Evolutionary conservation across 1,140 invertebrate genomes (phyloP).

Genomic region (Caenorhabditis briggsae): DNA sequence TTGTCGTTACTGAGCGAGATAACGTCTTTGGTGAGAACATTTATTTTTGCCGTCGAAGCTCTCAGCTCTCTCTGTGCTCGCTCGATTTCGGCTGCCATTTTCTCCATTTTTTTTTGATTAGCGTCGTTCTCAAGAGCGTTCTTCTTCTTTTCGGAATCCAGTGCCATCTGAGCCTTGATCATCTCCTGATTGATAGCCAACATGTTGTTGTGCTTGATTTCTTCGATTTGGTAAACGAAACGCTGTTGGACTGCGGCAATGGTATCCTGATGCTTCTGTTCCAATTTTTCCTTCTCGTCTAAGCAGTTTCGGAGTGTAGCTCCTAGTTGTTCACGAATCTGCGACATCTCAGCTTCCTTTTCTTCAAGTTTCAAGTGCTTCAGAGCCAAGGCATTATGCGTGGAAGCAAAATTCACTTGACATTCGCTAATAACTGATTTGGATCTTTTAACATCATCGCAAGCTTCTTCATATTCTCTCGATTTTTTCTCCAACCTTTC

Average conservation of each 20-base stretch:
- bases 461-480: too few species aligned
- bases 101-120: not conserved
- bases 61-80: too few species aligned
- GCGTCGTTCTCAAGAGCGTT: not conserved
- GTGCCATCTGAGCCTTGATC: constrained; percentile 20
- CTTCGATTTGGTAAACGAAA: not conserved
- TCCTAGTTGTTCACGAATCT: not conserved
- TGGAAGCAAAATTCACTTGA: too few species aligned
- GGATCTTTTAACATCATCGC: too few species aligned
- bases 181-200: constrained; percentile 19
- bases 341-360: not conserved
- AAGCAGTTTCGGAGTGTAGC: not conserved
- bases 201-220: constrained; percentile 17
- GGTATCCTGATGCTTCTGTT: not conserved
- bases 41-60: not conserved
- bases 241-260: not conserved
- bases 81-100: not conserved
- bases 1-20: not conserved
- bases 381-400: too few species aligned
- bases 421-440: too few species aligned
- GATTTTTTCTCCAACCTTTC: too few species aligned
- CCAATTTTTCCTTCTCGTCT: not conserved
- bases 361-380: not conserved
- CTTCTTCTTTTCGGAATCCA: constrained; percentile 11
- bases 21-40: not conserved